phyloP scores from a whole-genome alignment of 2,797 vertebrate species.

The Ispidina lecontei region DNA sequence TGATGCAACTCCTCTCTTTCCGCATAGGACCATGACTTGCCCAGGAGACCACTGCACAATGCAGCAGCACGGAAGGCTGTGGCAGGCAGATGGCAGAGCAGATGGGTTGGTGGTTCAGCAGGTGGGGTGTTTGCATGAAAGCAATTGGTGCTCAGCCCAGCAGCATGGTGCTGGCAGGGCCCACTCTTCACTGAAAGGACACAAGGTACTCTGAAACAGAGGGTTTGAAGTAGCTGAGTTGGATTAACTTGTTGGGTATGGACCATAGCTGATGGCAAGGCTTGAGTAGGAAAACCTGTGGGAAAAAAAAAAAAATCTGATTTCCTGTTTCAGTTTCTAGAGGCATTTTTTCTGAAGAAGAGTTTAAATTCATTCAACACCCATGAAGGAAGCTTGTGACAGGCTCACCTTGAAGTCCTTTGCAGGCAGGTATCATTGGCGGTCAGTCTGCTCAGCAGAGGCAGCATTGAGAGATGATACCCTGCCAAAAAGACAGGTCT shows the following conservation, averaged over 20 bases:
- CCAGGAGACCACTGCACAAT: neutral
- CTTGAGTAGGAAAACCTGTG: neutral
- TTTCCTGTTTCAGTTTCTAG: neutral
- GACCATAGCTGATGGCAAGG: neutral
- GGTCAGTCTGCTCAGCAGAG: neutral
- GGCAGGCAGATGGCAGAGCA: neutral
- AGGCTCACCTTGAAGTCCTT: neutral
- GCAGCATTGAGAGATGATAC: neutral
- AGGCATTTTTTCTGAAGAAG: neutral
- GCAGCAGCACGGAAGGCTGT: neutral
- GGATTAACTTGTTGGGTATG: neutral
- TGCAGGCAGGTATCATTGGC: neutral
- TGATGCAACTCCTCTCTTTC: neutral
- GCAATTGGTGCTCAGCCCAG: neutral
- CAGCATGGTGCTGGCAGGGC: accelerated
- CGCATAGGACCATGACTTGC: accelerated
- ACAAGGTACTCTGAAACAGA: neutral
- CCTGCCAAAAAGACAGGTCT: neutral
- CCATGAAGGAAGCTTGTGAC: neutral
- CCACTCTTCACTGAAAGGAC: neutral
- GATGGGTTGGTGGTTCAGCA: neutral
- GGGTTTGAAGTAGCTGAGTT: neutral
- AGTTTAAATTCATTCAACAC: neutral
- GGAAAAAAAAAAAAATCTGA: neutral
- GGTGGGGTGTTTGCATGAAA: neutral